Evolutionary conservation across 2,797 vertebrate genomes (phyloP), one percentile per base, ranked within the genome.

Genomic region (Chaetophractus vellerosus): DNA sequence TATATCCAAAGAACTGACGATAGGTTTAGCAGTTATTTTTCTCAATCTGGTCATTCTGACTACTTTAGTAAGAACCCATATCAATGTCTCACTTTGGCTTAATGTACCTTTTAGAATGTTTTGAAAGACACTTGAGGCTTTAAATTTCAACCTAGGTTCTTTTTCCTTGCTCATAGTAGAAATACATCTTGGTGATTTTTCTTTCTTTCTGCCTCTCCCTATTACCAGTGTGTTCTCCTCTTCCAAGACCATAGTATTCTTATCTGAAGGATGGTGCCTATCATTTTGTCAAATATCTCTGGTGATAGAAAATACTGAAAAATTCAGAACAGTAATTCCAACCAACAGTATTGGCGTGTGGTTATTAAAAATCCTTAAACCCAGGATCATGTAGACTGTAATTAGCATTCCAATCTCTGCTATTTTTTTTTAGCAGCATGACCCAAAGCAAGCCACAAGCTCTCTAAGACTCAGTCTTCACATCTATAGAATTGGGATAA

Each of bases 61-160:
- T 90, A 66, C 82, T 93, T 94, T 19, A 61, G 92, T 68, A 92
- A 95, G 89, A 92, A 86, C 12, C 81, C 41, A 15, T 91, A 96
- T 94, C 93, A 90, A 71, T 97, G 90, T 91, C 90, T 96, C 94
- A 96, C 82, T 96, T 94, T 85, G 78, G 78, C 38, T 95, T 95
- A 95, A 97, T 55, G 90, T 86, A 21, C 80, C 81, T 96, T 38
- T 94, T 94, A 78, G 57, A 96, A 83, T 88, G 48, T 69, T 96
- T 92, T 72, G 79, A 92, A 95, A 96, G 69, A 96, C 89, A 93
- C 92, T 91, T 69, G 61, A 85, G 79, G 45, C n/a, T 96, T 93
- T 96, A 94, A 96, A 95, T 93, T 93, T 92, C 36, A 96, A 91
- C 59, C 94, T 93, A 96, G 90, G 48, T 84, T 69, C 71, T 71